These are phyloP conservation scores for Scrobipalpa atriplicella DNA, from an alignment of 2,888 invertebrate genomes.

Conservation along the genomic window DNA sequence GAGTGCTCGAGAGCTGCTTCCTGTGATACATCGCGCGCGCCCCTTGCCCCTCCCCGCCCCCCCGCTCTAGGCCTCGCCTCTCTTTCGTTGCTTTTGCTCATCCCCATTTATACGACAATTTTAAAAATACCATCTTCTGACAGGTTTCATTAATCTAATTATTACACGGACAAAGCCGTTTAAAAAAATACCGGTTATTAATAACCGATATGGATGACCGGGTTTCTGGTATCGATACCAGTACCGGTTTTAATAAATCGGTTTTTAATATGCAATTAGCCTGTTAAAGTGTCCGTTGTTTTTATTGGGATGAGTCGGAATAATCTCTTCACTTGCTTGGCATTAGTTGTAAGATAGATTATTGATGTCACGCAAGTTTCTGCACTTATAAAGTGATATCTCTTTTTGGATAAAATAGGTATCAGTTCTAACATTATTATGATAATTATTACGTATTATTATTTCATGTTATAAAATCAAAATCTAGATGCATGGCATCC, in stretches of 20 bases:
- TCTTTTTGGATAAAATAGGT: neutral
- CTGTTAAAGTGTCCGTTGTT: too few species aligned
- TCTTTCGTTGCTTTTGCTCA: conserved; percentile 3
- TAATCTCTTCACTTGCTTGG: conserved; percentile 8
- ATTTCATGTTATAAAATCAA: neutral
- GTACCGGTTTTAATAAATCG: too few species aligned
- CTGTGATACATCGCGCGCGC: conserved; percentile 58
- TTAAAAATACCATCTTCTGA: too few species aligned
- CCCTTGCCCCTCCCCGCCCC: conserved; percentile 34
- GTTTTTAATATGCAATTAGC: too few species aligned
- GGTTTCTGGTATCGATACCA: too few species aligned
- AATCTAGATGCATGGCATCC: neutral
- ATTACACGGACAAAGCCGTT: too few species aligned
- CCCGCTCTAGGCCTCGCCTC: conserved; percentile 7
- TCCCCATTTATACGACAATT: neutral
- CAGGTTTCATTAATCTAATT: too few species aligned
- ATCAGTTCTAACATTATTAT: neutral
- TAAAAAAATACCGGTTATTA: too few species aligned
- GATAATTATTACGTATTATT: conserved; percentile 1
- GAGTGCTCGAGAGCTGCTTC: conserved; percentile 56
- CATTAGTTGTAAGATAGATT: conserved; percentile 4
- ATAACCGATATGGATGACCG: too few species aligned
- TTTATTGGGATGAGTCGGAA: neutral
- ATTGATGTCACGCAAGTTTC: conserved; percentile 2
- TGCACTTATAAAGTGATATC: neutral